phyloP scores from a whole-genome alignment of 2,888 invertebrate genomes.

The Sclerodermus sp. region DNA sequence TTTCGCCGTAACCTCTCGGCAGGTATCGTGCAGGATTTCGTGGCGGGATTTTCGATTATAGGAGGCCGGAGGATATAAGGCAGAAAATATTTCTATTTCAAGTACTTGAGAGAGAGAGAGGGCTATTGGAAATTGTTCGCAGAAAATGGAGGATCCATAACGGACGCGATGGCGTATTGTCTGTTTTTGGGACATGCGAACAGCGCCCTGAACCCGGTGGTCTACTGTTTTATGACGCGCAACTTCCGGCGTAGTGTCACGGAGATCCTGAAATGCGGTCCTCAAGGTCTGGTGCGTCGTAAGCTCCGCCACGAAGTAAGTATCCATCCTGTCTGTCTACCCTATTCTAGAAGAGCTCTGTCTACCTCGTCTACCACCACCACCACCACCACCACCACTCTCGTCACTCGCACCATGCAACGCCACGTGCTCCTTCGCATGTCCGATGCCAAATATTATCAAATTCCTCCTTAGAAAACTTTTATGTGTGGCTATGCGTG shows the following conservation, averaged over 20 bases:
- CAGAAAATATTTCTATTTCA: no score
- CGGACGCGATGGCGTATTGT: slow-evolving; percentile 65
- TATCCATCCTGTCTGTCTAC: slow-evolving; percentile 8
- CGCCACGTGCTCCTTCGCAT: no score
- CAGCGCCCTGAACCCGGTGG: slow-evolving; percentile 75
- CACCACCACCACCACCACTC: no score
- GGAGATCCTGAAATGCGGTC: slow-evolving; percentile 60
- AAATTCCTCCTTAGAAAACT: no score
- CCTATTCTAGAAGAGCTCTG: no score
- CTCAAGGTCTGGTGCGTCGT: slow-evolving; percentile 23
- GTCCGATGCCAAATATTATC: no score
- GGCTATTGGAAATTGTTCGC: slow-evolving; percentile 16
- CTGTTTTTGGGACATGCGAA: slow-evolving; percentile 75
- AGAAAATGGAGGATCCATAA: slow-evolving; percentile 44
- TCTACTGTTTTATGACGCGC: slow-evolving; percentile 75
- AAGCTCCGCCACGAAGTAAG: slow-evolving; percentile 40
- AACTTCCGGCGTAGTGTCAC: slow-evolving; percentile 71
- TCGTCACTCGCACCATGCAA: no score
- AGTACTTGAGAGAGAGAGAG: slow-evolving; percentile 1
- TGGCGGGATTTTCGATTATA: no score
- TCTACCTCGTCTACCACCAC: background rate
- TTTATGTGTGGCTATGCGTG: no score
- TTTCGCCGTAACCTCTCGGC: no score
- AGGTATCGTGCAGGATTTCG: no score
- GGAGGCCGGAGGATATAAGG: no score